Base-by-base conservation (phyloP, 2,888 invertebrate genomes). In the Gortyna flavago region DNA sequence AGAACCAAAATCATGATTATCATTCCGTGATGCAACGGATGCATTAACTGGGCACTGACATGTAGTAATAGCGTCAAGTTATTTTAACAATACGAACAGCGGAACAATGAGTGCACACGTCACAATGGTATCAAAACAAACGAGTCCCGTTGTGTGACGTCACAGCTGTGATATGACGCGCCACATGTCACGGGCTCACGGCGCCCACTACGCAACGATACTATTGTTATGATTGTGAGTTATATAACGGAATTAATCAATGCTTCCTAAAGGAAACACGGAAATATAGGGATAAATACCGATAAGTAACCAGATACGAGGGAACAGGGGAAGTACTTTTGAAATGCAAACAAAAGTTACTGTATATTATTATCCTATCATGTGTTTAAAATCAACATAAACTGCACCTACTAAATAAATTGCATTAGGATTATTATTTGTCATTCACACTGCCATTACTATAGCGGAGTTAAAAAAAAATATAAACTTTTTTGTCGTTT, bases 71-170 rank as follows among this genome's bases (percentile, higher is more conserved):
- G 25, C 48, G 38, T 16, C 41, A 51, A 51, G 57, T 38, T 81
- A 67, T 44, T 35, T 35, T 64, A 51, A 64, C 83, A 69, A 83
- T 41, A 57, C 35, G 32, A 61, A 54, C 51, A 62, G 25, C 76
- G 76, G 65, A 74, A 69, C 69, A 70, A 75, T 76, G 72, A 66
- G 64, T 54, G 59, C 41, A 13, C 32, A 61, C 84, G 84, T 80
- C 80, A 59, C 77, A 44, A 44, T 54, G 21, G 21, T 59, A 59
- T 35, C 51, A 54, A 25, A 44, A 65, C 79, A 48, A 69, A 38
- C 73, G 76, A 29, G 65, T 83, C 76, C 87, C 79, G 84, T 62
- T 62, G 35, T 51, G 87, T 73, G 75, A 85, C 87, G 87, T 79
- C 84, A 86, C 79, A 64, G 68, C 44, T 16, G 64, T 70, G 72